Base-by-base conservation (phyloP, 1,140 invertebrate species). In the Drosophila rufa region DNA sequence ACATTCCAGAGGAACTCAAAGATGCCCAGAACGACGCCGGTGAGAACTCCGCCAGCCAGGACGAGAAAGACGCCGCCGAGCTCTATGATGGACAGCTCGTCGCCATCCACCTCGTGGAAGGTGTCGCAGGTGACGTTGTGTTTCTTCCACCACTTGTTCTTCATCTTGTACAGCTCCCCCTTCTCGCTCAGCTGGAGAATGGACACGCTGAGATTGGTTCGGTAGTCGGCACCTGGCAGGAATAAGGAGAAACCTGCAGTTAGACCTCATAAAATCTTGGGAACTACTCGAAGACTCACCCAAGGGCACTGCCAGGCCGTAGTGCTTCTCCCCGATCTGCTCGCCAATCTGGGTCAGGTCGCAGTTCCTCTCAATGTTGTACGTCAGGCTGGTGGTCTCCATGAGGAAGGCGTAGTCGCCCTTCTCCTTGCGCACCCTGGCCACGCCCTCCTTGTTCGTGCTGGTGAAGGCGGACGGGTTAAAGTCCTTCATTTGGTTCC, bases 1-100 rank as follows among this genome's bases (percentile, higher is more conserved):
- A 97, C 95, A 83, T 98, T 97, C 96, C 97, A 98, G 0, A 97
- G 92, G 81, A 98, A 98, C 93, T 98, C 97, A 33, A 96, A 93
- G 7, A 96, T 93, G 0, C 95, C 95, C 67, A 97, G 94, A 2
- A 96, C 79, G 5, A 96, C 93, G 0, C 96, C 95, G n/a, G 95
- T 93, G 0, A 93, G 82, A 40, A 96, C 95, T 0, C 97, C 95
- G 11, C 93, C 94, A 8, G 95, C 93, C 1, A 97, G 93, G 0
- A 96, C 95, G 0, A 96, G 92, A 90, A 96, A 97, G 22, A 97
- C 96, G 61, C 96, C 96, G 58, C 96, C 95, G 27, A 96, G 94
- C 69, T 96, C 96, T 7, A 94, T 94, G 36, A 96, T 93, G 12
- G 94, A 94, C 14, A 94, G 66, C 67, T 94, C 94, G 64, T 92